phyloP scores from a whole-genome alignment of 53 echinoderm and acorn worm species.

The Astropecten irregularis region DNA sequence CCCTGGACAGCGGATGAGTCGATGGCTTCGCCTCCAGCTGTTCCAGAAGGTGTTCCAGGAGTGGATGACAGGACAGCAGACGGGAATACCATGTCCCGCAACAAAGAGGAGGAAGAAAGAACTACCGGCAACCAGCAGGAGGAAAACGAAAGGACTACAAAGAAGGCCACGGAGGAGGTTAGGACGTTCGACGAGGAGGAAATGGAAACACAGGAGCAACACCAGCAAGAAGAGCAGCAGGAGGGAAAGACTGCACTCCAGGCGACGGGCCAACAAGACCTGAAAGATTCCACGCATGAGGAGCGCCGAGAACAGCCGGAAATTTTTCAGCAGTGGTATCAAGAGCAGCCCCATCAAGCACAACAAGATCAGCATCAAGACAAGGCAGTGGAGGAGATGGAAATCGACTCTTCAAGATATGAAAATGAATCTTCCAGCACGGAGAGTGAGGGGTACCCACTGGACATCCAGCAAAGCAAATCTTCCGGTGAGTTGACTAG shows the following conservation, averaged over 20 bases:
- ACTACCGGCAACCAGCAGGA: not conserved
- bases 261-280: not conserved
- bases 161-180: not conserved
- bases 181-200: conserved; percentile 52
- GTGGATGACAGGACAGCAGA: conserved; percentile 60
- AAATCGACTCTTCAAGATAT: conserved; percentile 10
- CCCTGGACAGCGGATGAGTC: conserved; percentile 5
- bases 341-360: not conserved
- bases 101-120: conserved; percentile 8
- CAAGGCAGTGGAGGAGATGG: conserved; percentile 31
- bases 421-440: conserved; percentile 22
- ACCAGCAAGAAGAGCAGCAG: not conserved
- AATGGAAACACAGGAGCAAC: not conserved
- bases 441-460: not conserved
- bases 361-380: not conserved
- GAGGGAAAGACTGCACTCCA: not conserved
- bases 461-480: conserved; percentile 2
- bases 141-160: conserved; percentile 27
- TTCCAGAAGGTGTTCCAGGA: conserved; percentile 23
- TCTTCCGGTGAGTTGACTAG: conserved; percentile 39
- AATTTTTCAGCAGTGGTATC: not conserved
- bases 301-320: conserved; percentile 6
- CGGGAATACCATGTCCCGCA: not conserved
- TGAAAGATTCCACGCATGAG: not conserved
- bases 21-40: not conserved